Evolutionary conservation across 2,888 invertebrate genomes (phyloP).

Genomic region (Andrena trimmerana): DNA sequence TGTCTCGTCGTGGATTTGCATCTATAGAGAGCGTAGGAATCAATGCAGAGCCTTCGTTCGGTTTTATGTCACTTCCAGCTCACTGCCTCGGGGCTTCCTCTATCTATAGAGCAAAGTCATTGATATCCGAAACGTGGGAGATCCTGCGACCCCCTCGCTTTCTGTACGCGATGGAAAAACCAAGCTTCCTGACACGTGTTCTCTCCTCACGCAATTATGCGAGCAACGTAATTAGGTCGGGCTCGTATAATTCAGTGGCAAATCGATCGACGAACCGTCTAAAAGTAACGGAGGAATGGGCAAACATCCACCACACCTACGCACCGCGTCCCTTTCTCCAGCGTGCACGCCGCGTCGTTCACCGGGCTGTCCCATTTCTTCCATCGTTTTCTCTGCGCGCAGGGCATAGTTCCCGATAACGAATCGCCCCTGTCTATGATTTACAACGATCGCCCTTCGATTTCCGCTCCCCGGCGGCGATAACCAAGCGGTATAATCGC

Average conservation of each 20-base stretch:
- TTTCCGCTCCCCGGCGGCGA: not conserved
- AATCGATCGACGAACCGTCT: constrained; percentile 66
- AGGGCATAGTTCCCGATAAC: constrained; percentile 30
- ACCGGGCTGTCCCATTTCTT: constrained; percentile 24
- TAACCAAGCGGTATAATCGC: not conserved
- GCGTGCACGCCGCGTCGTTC: not conserved
- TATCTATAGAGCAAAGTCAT: not conserved
- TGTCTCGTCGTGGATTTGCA: no score
- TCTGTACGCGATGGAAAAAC: not conserved
- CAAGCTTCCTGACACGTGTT: not conserved
- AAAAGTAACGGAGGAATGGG: constrained; percentile 70
- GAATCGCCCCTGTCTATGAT: constrained; percentile 28
- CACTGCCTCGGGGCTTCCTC: no score
- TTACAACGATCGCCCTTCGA: constrained; percentile 9
- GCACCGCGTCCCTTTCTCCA: constrained; percentile 17
- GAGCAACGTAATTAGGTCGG: constrained; percentile 63
- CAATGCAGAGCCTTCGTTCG: no score
- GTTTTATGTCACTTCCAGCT: no score
- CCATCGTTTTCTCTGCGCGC: constrained; percentile 35
- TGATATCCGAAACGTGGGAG: not conserved
- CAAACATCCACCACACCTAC: constrained; percentile 73
- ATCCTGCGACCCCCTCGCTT: not conserved
- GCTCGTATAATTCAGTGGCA: constrained; percentile 59
- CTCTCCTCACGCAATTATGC: constrained; percentile 43
- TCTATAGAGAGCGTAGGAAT: no score